Base-by-base conservation (phyloP, 2,797 vertebrate species). In the Mormyrops boulengeri region DNA sequence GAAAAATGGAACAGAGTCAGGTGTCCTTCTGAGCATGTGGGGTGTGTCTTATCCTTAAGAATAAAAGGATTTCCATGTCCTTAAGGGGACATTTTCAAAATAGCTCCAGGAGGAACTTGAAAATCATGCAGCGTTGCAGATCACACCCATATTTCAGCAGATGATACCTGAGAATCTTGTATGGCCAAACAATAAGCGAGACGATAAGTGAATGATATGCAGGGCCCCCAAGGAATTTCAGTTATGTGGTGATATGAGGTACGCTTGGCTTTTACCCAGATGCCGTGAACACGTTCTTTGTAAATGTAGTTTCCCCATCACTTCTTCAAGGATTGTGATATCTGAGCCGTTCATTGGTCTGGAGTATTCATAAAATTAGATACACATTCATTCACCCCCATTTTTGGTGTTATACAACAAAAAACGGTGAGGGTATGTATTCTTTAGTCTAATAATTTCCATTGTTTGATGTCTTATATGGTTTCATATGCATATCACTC, bases 81-180 rank as follows among this genome's bases (percentile, higher is more conserved):
- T 82, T 73, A 17, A 73, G 44, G 88, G 82, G 91, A 85, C 90
- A 92, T 80, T 88, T 82, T 80, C 91, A 88, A 89, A 89, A 89
- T 91, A 92, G 90, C 84, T 92, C 90, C 90, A 92, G 89, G 93
- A 93, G 89, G 41, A 94, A 90, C 93, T 87, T 90, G 94, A 95
- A 93, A 90, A 93, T 92, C 93, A 91, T 91, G 95, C 92, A 90
- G 84, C 87, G 88, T 88, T 1, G 69, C 84, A 44, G 62, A 49
- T 86, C 47, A 60, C 49, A 52, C 60, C 62, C 4, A 30, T 17
- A 50, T 50, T 90, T 86, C 88, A 60, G 22, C 19, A 62, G 34
- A 30, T 50, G 22, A 85, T 30, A 89, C 19, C 52, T 89, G 77
- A 89, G n/a, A 89, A 62, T 41, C 52, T 11, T 62, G 55, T n/a